These are phyloP conservation scores for Salvator merianae DNA, from an alignment of 2,113 vertebrate genomes.

Conservation along the genomic window DNA sequence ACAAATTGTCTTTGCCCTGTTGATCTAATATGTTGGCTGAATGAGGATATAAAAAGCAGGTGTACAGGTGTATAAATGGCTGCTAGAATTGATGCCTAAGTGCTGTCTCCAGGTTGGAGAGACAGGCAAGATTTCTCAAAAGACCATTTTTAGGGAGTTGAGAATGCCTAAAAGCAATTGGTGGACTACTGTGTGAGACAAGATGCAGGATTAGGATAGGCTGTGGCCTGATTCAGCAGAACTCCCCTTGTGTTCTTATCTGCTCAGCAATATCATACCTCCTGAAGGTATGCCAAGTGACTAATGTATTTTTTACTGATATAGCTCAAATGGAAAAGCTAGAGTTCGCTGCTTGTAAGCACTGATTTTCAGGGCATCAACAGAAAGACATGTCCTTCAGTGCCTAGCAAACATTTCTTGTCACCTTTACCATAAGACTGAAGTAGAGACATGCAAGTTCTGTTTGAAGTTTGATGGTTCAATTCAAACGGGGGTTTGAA, in stretches of 20 bases:
- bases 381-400: neutral
- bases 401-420: neutral
- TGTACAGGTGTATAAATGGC: no score
- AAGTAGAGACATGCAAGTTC: no score
- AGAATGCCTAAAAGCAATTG: no score
- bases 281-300: neutral
- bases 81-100: no score
- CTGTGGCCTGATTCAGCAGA: no score
- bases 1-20: neutral
- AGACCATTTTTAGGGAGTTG: no score
- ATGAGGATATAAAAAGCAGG: neutral
- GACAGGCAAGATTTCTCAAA: no score
- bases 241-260: neutral
- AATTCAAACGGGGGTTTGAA: no score
- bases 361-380: neutral
- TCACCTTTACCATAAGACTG: neutral
- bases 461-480: no score
- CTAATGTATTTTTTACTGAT: neutral
- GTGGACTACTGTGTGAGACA: no score
- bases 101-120: no score
- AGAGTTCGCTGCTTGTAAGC: neutral
- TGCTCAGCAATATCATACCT: rapidly evolving
- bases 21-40: neutral
- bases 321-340: neutral
- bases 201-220: no score